Evolutionary conservation across 2,113 vertebrate species (phyloP).

Genomic region (Neogale vison): DNA sequence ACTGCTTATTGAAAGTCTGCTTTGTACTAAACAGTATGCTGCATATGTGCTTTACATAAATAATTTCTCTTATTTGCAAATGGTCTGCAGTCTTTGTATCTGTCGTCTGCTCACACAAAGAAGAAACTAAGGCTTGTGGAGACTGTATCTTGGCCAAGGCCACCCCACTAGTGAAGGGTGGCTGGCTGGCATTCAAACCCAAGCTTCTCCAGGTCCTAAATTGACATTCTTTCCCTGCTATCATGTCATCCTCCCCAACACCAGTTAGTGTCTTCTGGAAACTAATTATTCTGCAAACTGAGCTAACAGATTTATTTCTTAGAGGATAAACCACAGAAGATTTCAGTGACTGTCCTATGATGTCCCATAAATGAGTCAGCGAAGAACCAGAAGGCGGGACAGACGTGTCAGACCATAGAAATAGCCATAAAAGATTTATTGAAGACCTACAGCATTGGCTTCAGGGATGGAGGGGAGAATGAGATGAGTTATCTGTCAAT

Average conservation of each 20-base stretch:
- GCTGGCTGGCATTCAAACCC: background rate
- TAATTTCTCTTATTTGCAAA: background rate
- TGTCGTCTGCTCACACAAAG: background rate
- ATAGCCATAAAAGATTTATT: background rate
- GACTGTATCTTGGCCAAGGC: background rate
- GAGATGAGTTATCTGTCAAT: background rate
- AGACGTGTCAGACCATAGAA: background rate
- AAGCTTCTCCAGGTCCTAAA: background rate
- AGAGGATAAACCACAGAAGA: background rate
- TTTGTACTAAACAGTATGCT: background rate
- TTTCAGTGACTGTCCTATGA: background rate
- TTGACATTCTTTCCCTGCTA: background rate
- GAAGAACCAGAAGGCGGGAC: background rate
- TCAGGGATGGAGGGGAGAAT: background rate
- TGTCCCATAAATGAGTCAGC: background rate
- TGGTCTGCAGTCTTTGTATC: background rate
- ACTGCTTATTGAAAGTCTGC: background rate
- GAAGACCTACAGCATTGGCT: background rate
- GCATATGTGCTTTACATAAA: background rate
- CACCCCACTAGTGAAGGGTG: too few relatives aligned
- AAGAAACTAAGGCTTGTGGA: background rate
- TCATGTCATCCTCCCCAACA: background rate
- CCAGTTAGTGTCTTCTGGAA: background rate
- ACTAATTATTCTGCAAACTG: slow-evolving; percentile 31
- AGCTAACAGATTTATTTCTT: slow-evolving; percentile 6